These are phyloP conservation scores for Spodoptera litura DNA, from an alignment of 1,140 invertebrate species.

Conservation along the genomic window DNA sequence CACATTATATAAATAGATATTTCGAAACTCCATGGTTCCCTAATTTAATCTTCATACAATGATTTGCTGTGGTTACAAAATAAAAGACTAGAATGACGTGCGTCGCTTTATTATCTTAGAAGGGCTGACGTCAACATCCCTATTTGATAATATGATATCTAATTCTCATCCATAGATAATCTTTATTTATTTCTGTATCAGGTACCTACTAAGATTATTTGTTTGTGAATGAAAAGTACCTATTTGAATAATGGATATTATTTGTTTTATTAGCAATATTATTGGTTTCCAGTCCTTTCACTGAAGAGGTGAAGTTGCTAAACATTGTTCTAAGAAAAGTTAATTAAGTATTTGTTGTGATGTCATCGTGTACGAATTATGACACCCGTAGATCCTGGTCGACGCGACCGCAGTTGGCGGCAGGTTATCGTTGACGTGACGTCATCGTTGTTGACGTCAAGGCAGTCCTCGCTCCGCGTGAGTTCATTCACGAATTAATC, in stretches of 20 bases:
- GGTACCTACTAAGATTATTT: background rate
- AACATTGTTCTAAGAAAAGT: background rate
- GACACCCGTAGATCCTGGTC: slow-evolving; percentile 59
- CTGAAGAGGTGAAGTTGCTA: no score
- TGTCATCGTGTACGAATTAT: slow-evolving; percentile 48
- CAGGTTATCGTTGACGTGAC: slow-evolving; percentile 61
- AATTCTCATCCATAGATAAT: slow-evolving; percentile 6
- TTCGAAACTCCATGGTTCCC: slow-evolving; percentile 22
- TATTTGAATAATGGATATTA: no score
- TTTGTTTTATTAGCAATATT: no score
- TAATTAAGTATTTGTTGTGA: slow-evolving; percentile 18
- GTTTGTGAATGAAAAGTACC: background rate
- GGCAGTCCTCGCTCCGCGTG: slow-evolving; percentile 59
- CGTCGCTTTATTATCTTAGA: slow-evolving; percentile 17
- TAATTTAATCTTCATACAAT: slow-evolving; percentile 40
- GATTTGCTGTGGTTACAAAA: slow-evolving; percentile 17
- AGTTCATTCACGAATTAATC: slow-evolving; percentile 79
- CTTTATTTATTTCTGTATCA: background rate
- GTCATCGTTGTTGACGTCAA: slow-evolving; percentile 69
- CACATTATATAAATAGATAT: slow-evolving; percentile 22
- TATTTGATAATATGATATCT: slow-evolving; percentile 24
- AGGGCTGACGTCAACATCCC: slow-evolving; percentile 13
- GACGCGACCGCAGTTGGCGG: slow-evolving; percentile 39
- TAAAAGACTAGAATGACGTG: slow-evolving; percentile 8
- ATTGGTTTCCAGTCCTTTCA: no score